Evolutionary conservation across 2,888 invertebrate genomes (phyloP).

Genomic region (Drosophila fungiperda): DNA sequence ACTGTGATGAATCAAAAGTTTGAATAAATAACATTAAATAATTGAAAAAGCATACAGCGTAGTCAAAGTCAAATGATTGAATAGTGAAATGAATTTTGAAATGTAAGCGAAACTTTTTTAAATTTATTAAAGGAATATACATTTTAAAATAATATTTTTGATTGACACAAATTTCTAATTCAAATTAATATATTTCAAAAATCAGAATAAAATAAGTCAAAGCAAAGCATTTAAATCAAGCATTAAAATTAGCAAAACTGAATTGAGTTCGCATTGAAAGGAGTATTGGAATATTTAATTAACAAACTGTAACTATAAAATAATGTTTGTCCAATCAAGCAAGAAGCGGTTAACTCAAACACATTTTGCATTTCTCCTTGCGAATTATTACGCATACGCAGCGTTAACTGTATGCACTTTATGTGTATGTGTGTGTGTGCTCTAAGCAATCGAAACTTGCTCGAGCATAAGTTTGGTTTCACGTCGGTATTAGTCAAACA

Average conservation of each 20-base stretch:
- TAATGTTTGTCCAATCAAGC: constrained; percentile 29
- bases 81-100: background rate
- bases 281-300: background rate
- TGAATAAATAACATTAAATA: background rate
- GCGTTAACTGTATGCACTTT: constrained; percentile 14
- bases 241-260: background rate
- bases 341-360: constrained; percentile 1
- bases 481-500: constrained; percentile 22
- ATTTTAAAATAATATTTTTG: background rate
- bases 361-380: constrained; percentile 1
- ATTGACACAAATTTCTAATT: background rate
- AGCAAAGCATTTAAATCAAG: background rate
- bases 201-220: background rate
- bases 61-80: background rate
- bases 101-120: background rate
- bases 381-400: constrained; percentile 49
- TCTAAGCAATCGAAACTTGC: constrained; percentile 5
- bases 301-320: background rate
- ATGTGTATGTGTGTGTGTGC: background rate
- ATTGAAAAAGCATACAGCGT: background rate
- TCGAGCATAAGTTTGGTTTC: constrained; percentile 15
- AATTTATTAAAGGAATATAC: background rate
- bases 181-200: background rate
- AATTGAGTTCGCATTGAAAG: background rate
- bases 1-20: constrained; percentile 4